Base-by-base conservation (phyloP, 2,113 vertebrate species). In the Macquaria australasica region DNA sequence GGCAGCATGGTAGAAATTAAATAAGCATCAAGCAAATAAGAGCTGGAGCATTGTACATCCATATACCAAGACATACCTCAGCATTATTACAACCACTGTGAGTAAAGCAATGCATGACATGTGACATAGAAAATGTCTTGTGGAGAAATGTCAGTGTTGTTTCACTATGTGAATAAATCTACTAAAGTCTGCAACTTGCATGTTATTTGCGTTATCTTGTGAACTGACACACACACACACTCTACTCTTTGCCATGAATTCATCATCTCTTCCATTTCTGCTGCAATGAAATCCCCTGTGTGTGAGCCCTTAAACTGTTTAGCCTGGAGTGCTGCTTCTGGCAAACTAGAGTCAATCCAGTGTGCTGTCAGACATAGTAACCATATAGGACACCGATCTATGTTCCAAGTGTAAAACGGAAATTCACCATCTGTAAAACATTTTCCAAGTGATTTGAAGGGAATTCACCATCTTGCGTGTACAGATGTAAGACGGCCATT, bases 311-410 rank as follows among this genome's bases (percentile, higher is more conserved):
- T 3, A 56, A 48, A 71, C 51, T 9, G 20, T 71, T 83, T 1
- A 64, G 76, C 77, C 50, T 67, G 18, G 9, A 45, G 66, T 67
- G 71, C 66, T 28, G 58, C 85, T 60, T 71, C 66, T 41, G 51
- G 56, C 50, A 56, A 79, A 83, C 71, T 39, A 21, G 2, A 73
- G 10, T 70, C 41, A 28, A 59, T 25, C 55, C 45, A n/a, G 37
- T 56, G 31, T 60, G 34, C 45, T 73, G 60, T 84, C 62, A 55
- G 48, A 81, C 16, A 9, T 3, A 43, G 12, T 18, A 72, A 62
- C 37, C 7, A 39, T 51, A 43, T 15, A 69, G 1, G 43, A 75
- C 41, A 18, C 45, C 37, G 12, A 16, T 53, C 21, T 21, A 7
- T 31, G 50, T n/a, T 31, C 18, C 18, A 8, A 18, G 66, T 28